These are phyloP conservation scores for Struthio camelus DNA, from an alignment of 2,113 vertebrate genomes.

Conservation along the genomic window DNA sequence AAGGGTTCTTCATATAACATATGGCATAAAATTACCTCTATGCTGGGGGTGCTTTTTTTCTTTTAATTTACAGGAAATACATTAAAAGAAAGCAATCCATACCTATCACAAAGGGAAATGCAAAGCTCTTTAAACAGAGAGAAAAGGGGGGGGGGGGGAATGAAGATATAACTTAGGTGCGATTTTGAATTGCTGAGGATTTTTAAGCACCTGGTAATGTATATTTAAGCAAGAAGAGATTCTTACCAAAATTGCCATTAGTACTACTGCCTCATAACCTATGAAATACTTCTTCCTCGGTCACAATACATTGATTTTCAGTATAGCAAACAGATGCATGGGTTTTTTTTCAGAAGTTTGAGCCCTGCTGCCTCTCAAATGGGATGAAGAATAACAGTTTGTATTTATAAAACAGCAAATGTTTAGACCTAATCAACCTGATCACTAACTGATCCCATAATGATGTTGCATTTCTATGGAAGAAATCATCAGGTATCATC, in stretches of 20 bases:
- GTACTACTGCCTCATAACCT: background rate
- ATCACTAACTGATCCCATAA: background rate
- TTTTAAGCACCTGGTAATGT: background rate
- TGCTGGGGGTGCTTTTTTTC: background rate
- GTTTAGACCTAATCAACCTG: background rate
- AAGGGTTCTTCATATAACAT: background rate
- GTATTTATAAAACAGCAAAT: background rate
- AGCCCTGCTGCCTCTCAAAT: background rate
- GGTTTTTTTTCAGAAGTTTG: background rate
- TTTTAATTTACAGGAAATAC: background rate
- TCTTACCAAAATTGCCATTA: background rate
- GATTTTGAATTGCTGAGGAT: background rate
- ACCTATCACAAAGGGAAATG: background rate
- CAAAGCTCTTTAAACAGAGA: background rate
- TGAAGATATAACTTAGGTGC: background rate
- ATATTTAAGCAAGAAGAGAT: background rate
- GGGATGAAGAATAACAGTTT: background rate
- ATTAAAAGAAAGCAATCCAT: background rate
- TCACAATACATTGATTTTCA: background rate
- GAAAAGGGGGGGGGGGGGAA: too few relatives aligned
- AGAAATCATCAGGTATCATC: background rate
- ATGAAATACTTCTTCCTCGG: background rate
- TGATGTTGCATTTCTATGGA: background rate
- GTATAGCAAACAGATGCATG: background rate
- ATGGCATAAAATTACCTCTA: background rate